Evolutionary conservation across 1,140 invertebrate species (phyloP), one percentile per base, ranked within the genome.

Genomic region (Scaptomyza montana): DNA sequence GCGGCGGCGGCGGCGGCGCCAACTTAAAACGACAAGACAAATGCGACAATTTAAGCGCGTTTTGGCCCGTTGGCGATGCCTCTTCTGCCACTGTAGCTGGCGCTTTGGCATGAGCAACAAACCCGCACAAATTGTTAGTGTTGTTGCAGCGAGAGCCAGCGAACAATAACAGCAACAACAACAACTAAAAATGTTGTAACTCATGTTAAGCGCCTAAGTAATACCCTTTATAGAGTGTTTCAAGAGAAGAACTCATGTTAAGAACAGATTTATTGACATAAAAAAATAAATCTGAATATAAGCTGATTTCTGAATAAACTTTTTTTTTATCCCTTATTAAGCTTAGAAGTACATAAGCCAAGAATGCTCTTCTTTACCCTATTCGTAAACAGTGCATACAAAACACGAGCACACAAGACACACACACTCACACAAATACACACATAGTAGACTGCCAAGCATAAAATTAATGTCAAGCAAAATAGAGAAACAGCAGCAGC

Each of bases 381-480:
- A 10, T n/a, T 41, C 3, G 12, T 30, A 36, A 16, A 8, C 54
- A 56, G 54, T 28, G 39, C 43, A 28, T 2, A 43, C 12, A 43
- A 43, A 36, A 56, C 10, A 16, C 10, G 53, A 16, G 53, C 53
- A 49, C 21, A 51, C 16, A 21, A 51, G 3, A 19, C 43, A 73
- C 70, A 73, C 65, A 55, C 70, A 5, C 41, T 21, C 56, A 69
- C 71, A 68, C 57, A 3, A 1, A 21, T 2, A 21, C 21, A 25
- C 3, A 25, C 21, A 16, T 16, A 16, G 16, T 16, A 25, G 21
- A 67, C 70, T 66, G 68, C 54, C 65, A 75, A 69, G 82, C 81
- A 86, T 86, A 87, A 86, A 86, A 87, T 86, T 86, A 86, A 86
- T 86, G 82, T 86, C 78, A 82, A 82, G 75, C 82, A 82, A 86